phyloP scores from a whole-genome alignment of 1,140 invertebrate genomes.

The Sesamia nonagrioides region DNA sequence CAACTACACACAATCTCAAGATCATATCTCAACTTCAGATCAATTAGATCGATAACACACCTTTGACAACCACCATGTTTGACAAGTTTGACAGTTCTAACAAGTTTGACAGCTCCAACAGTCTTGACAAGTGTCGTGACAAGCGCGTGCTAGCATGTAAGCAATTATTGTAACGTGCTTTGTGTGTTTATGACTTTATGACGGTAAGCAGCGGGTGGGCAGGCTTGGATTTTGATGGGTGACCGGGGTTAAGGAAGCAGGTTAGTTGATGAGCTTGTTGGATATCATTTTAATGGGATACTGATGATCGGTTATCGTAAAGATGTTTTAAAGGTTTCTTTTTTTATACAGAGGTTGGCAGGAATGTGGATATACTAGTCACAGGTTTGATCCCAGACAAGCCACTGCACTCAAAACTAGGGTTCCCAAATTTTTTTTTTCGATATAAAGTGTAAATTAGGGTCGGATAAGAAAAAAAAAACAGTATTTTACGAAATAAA shows the following conservation, averaged over 20 bases:
- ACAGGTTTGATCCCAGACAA: too few relatives aligned
- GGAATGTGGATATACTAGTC: too few relatives aligned
- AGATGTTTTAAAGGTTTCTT: too few relatives aligned
- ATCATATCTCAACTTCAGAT: conserved; percentile 52
- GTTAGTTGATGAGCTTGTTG: not conserved
- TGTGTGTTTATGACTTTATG: conserved; percentile 30
- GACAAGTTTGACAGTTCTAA: conserved; percentile 56
- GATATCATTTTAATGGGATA: not conserved
- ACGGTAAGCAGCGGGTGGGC: not conserved
- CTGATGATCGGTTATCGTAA: not conserved
- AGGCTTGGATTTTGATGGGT: conserved; percentile 36
- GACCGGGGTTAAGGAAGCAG: not conserved
- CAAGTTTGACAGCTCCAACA: conserved; percentile 45
- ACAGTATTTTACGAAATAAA: too few relatives aligned
- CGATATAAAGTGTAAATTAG: too few relatives aligned
- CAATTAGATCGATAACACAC: conserved; percentile 58
- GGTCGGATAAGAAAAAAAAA: too few relatives aligned
- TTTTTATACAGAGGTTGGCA: too few relatives aligned
- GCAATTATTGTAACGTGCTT: conserved; percentile 43
- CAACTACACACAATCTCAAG: not conserved
- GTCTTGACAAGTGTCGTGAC: conserved; percentile 61
- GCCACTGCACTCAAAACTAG: too few relatives aligned
- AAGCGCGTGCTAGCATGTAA: conserved; percentile 43
- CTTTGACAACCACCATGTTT: conserved; percentile 16
- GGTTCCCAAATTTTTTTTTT: too few relatives aligned